A percentile compares a stretch with the other conserved stretches of the same genome.
Conservation (phyloP, 2,797 vertebrate species). For the Sylvilagus floridanus region DNA sequence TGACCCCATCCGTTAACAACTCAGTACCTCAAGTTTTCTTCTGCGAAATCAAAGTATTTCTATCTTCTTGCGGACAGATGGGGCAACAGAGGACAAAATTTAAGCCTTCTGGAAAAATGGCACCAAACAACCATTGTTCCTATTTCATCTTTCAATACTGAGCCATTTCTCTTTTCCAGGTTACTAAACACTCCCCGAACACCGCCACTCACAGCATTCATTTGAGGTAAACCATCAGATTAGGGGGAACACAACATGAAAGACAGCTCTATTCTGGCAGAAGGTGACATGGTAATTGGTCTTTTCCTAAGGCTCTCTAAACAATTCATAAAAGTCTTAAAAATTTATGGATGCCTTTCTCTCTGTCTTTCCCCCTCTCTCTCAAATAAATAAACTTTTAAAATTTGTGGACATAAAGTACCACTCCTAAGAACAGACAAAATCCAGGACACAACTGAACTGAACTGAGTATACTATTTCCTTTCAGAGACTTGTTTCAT, state of each 20-base stretch:
- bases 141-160: constrained; percentile 48
- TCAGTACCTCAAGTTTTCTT: constrained; percentile 23
- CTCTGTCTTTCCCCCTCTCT: too few relatives aligned
- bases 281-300: background rate
- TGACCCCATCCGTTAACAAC: background rate
- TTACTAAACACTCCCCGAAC: constrained; percentile 13
- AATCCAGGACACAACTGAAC: background rate
- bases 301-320: constrained; percentile 17
- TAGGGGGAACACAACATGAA: background rate
- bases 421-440: constrained; percentile 19
- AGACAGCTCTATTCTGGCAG: background rate
- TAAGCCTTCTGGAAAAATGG: constrained; percentile 10
- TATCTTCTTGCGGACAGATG: background rate
- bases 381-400: background rate
- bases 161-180: constrained; percentile 46
- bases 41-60: background rate
- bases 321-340: constrained; percentile 1
- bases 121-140: background rate
- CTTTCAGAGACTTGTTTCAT: background rate
- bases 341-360: too few relatives aligned
- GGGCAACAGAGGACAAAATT: background rate
- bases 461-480: background rate
- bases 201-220: constrained; percentile 10
- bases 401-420: background rate
- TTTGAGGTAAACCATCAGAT: constrained; percentile 10